phyloP scores from a whole-genome alignment of 2,797 vertebrate genomes.

The Alcedo quadribrachys region DNA sequence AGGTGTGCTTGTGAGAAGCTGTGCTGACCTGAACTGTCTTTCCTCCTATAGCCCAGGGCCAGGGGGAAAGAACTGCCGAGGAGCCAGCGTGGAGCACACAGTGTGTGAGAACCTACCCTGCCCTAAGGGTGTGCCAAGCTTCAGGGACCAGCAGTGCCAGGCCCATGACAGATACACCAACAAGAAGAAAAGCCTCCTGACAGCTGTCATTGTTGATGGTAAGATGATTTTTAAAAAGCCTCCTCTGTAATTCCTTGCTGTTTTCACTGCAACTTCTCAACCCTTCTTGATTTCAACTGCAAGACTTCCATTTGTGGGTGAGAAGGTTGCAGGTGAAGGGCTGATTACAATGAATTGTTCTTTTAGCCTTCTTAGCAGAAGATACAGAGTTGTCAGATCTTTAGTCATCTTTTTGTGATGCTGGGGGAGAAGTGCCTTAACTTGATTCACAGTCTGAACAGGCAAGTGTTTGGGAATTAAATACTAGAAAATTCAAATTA shows the following conservation, averaged over 20 bases:
- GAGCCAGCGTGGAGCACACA: constrained; percentile 90
- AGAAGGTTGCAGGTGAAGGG: background rate
- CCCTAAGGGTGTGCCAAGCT: constrained; percentile 88
- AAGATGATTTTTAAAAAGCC: constrained; percentile 18
- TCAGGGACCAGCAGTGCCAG: constrained; percentile 95
- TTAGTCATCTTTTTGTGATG: background rate
- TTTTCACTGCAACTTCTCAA: background rate
- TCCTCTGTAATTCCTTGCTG: background rate
- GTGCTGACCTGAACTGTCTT: background rate
- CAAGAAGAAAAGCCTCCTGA: constrained; percentile 87
- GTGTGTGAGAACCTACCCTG: constrained; percentile 91
- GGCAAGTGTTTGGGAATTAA: background rate
- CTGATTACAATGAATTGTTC: background rate
- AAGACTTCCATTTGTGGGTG: background rate
- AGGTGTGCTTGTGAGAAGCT: background rate
- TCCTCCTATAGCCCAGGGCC: constrained; percentile 84
- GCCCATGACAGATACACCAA: constrained; percentile 84
- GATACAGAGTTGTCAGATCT: background rate
- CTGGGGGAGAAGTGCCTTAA: background rate
- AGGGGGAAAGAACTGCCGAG: constrained; percentile 88
- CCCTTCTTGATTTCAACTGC: background rate
- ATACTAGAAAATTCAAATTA: background rate
- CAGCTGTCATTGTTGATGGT: constrained; percentile 90
- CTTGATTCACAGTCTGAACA: background rate
- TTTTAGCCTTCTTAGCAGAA: background rate